These are phyloP conservation scores for Xiphorhynchus erythropygius DNA, from an alignment of 2,797 vertebrate species.

Conservation along the genomic window DNA sequence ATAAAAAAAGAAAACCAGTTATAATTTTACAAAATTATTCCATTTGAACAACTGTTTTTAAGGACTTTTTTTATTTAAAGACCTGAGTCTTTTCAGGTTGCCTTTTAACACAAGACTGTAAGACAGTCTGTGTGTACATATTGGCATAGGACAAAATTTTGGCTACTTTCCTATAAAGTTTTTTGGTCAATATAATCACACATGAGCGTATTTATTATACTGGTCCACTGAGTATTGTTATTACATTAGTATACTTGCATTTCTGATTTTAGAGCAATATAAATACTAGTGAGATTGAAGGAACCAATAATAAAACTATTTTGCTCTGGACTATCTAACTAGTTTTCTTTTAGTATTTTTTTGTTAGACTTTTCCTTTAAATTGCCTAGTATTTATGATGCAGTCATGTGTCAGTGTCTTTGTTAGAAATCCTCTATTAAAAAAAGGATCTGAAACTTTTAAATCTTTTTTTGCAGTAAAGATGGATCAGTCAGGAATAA, in stretches of 20 bases:
- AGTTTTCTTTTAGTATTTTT: background rate
- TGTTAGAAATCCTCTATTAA: slow-evolving; percentile 46
- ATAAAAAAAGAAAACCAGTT: background rate
- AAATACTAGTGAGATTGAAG: background rate
- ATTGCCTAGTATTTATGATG: slow-evolving; percentile 50
- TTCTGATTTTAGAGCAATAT: slow-evolving; percentile 10
- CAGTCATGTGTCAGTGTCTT: slow-evolving; percentile 19
- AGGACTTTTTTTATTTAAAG: background rate
- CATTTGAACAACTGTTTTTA: background rate
- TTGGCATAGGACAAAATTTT: background rate
- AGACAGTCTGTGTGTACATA: background rate
- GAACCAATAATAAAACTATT: slow-evolving; percentile 22
- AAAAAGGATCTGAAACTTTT: slow-evolving; percentile 30
- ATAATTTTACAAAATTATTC: background rate
- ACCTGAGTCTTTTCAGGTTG: background rate
- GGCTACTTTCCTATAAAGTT: background rate
- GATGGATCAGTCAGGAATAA: slow-evolving; percentile 46
- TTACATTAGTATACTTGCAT: background rate
- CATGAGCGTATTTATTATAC: background rate
- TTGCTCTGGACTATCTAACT: background rate
- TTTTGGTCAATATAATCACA: background rate
- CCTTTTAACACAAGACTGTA: background rate
- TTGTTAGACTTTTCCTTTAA: slow-evolving; percentile 40
- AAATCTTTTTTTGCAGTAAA: slow-evolving; percentile 59
- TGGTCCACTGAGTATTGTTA: background rate